A percentile compares a stretch with the other conserved stretches of the same genome.
Conservation (phyloP, 2,797 vertebrate genomes). For the Cheirogaleus major region DNA sequence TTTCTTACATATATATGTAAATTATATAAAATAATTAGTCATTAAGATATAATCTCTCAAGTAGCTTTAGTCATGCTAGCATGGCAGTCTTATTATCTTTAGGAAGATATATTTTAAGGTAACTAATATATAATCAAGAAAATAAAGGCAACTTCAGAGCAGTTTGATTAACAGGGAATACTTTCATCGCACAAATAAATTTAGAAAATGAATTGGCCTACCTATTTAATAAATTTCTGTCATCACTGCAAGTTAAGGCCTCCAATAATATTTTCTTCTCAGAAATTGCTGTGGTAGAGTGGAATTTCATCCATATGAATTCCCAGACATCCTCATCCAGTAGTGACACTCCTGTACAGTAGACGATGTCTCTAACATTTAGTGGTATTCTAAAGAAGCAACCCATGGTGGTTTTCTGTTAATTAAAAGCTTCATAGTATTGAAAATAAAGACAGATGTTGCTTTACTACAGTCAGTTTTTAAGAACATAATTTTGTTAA, state of each 20-base stretch:
- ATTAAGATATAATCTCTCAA: not conserved
- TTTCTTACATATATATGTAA: not conserved
- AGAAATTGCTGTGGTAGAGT: slow-evolving; percentile 94
- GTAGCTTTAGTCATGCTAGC: not conserved
- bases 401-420: slow-evolving; percentile 59
- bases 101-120: not conserved
- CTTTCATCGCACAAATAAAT: not conserved
- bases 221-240: slow-evolving; percentile 96
- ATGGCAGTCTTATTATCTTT: not conserved
- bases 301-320: slow-evolving; percentile 99
- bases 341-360: slow-evolving; percentile 97
- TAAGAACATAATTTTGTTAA: not conserved
- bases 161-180: not conserved
- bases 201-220: slow-evolving; percentile 70
- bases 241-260: slow-evolving; percentile 98
- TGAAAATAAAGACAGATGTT: not conserved
- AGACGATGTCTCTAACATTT: slow-evolving; percentile 97
- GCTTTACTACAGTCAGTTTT: not conserved
- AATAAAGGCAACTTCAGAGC: not conserved
- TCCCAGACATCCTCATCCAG: slow-evolving; percentile 99
- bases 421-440: slow-evolving; percentile 50
- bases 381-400: slow-evolving; percentile 93
- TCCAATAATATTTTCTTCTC: slow-evolving; percentile 99
- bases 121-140: not conserved
- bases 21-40: not conserved